Percentiles rank a stretch among this genome's conserved stretches.
Evolutionary conservation across 23 tunicate species (phyloP).

Genomic region (Ascidia mentula): DNA sequence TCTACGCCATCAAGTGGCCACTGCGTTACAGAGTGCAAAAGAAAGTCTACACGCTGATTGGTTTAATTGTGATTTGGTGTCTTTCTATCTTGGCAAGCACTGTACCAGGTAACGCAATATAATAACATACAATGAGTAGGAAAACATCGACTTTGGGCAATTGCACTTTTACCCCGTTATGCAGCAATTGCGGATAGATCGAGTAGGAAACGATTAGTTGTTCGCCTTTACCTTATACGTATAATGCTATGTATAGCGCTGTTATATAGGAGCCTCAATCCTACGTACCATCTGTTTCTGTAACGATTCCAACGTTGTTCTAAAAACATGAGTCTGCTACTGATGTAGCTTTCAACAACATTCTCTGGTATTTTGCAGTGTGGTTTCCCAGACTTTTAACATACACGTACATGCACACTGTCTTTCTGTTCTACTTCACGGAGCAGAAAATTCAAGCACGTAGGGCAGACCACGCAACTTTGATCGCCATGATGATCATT

Average conservation of each 20-base stretch:
- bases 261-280: too few relatives aligned
- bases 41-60: neutral
- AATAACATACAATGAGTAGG: too few relatives aligned
- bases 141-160: too few relatives aligned
- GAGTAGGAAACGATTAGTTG: too few relatives aligned
- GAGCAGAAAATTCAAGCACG: neutral
- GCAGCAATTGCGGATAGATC: too few relatives aligned
- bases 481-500: neutral
- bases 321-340: neutral
- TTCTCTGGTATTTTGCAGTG: neutral
- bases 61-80: neutral
- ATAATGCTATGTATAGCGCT: too few relatives aligned
- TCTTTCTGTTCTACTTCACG: neutral
- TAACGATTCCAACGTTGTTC: too few relatives aligned
- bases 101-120: neutral
- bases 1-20: slow-evolving; percentile 1
- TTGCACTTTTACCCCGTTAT: too few relatives aligned
- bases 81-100: neutral
- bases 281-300: too few relatives aligned
- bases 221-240: too few relatives aligned
- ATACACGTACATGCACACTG: neutral
- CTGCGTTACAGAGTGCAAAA: neutral
- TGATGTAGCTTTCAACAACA: neutral
- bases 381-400: neutral
- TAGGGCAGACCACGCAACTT: neutral